Evolutionary conservation across 2,888 invertebrate genomes (phyloP), one percentile per base, ranked within the genome.

Genomic region (Exocentrus adspersus): DNA sequence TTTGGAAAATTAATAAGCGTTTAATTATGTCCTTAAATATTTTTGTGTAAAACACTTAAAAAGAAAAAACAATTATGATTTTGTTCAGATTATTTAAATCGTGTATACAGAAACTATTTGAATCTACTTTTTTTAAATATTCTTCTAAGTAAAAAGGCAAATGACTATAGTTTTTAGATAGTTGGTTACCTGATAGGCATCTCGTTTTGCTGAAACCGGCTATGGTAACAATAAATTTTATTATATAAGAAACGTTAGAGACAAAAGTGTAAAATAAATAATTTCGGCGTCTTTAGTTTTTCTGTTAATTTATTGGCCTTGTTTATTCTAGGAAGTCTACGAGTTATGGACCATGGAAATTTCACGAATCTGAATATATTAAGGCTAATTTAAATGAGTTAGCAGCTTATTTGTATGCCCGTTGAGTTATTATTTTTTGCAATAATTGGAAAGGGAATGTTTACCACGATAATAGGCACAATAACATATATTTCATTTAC

Each of bases 221-320:
- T 53, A 9, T 20, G n/a, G n/a, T 1, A 14, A n/a, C 54, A 54
- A 45, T 43, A 43, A 54, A 54, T 54, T 43, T 17, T 54, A 16
- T 54, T 45, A 54, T 17, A 10, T 52, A 52, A 14, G 50, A 51
- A 43, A 54, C 9, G n/a, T n/a, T 20, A 54, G 43, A 43, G 45
- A 16, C 37, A 37, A 37, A 37, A 37, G 37, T 43, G 43, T 43
- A 45, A 30, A 28, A 28, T 48, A 48, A 54, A 54, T 54, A 54
- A 30, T 54, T 54, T 54, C 43, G 54, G 54, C 42, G 43, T 54
- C 54, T 54, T 54, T 54, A 24, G 45, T 54, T 54, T 43, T 17
- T 14, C 28, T 54, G 54, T 24, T 43, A 54, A 54, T 43, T 54
- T 54, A 54, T 54, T 43, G 24, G 45, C 12, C 24, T 45, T 42